Evolutionary conservation across 2,797 vertebrate genomes (phyloP), one percentile per base, ranked within the genome.

Genomic region (Pipistrellus kuhlii): DNA sequence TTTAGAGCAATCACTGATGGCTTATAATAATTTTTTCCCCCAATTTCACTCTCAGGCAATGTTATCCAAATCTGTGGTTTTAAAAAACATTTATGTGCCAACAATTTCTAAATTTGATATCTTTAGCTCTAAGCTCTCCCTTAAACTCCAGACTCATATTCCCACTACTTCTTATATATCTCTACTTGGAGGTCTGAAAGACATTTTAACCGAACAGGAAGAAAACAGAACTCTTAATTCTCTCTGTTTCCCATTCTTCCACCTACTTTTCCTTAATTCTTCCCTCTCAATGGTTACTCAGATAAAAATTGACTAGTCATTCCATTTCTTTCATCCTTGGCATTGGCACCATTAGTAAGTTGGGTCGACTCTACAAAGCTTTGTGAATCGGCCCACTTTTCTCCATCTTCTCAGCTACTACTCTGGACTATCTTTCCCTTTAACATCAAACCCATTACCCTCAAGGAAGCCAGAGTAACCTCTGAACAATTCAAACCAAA

Each of bases 1-100:
- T 95, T 89, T 90, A 86, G 80, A 95, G 48, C 17, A 72, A 53
- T 82, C 75, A 32, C 21, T 80, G 48, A 88, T 85, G 85, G 14
- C 20, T 90, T 73, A 20, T 46, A 85, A 94, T 72, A 85, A 91
- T 38, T 38, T 38, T 38, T 38, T 38, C 5, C 5, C 5, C 62
- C 9, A 71, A 48, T 66, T 83, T 92, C 23, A 72, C 66, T 85
- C 72, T 91, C 46, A 66, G 38, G 30, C 71, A 83, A 68, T 35
- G 32, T 38, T 84, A 77, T 68, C 41, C 53, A 92, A 78, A 91
- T 46, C 25, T 68, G 9, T 77, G 51, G 68, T 55, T 94, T 84
- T 48, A 87, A 80, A 93, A 85, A 55, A 0, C 32, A 71, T 53
- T 92, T 75, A 59, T 23, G 68, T 30, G 30, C n/a, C 57, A 82